Evolutionary conservation across 2,113 vertebrate genomes (phyloP), one percentile per base, ranked within the genome.

Genomic region (Sander vitreus): DNA sequence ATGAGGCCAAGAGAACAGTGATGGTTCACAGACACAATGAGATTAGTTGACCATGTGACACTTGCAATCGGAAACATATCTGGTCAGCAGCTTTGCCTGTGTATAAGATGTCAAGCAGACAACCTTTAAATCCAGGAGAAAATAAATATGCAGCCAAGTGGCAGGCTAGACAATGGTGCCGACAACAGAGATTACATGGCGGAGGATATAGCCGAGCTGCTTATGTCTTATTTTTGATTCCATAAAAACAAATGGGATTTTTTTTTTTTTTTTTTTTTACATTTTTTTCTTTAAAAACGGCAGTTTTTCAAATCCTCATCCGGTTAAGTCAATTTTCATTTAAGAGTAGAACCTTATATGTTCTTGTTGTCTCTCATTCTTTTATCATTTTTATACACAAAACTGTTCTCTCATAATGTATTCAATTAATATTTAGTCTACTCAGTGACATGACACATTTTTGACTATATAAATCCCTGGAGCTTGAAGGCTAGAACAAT

Each of bases 51-150:
- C 13, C 85, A 92, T 87, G 86, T 91, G 91, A 84, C 88, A 94
- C 88, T 90, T 90, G 83, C 83, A 85, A 85, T 79, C 73, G 78
- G 84, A 90, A 90, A 93, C 90, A 94, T 91, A 92, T 93, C 84
- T 91, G 85, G 85, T 93, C 92, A 94, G 92, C 91, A 94, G 86
- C 89, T 94, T 92, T 94, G 84, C 81, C 51, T 25, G 50, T 73
- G 73, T 94, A 39, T 39, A 93, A 95, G 89, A 81, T 81, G 89
- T 88, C 92, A 87, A 91, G 78, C 69, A 78, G 76, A 83, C 89
- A 74, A 87, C 76, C 82, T 90, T 89, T 73, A 89, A 87, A 82
- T 88, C 83, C 78, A 80, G 19, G 54, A 75, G 45, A 73, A 81
- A 87, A 88, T 36, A 89, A 81, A 67, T 68, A 55, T 25, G n/a